A percentile compares a stretch with the other conserved stretches of the same genome.
Conservation (phyloP, 2,113 vertebrate genomes). For the Hyaena hyaena region DNA sequence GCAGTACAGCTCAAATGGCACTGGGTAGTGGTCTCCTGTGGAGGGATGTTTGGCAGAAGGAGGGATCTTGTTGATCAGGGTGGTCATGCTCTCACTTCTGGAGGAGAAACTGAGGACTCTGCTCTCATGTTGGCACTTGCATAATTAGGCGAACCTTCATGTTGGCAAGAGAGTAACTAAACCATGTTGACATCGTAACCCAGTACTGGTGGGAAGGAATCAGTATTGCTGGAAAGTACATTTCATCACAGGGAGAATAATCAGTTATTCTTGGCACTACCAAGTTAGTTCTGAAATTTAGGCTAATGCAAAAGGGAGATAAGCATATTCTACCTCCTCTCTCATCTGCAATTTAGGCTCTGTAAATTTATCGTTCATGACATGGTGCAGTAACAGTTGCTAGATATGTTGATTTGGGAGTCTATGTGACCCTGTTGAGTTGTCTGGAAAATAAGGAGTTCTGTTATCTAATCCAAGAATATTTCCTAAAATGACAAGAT, state of each 20-base stretch:
- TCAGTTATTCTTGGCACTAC: constrained; percentile 72
- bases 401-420: neutral
- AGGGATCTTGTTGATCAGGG: constrained; percentile 39
- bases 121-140: constrained; percentile 31
- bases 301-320: constrained; percentile 55
- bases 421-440: neutral
- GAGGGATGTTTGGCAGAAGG: constrained; percentile 44
- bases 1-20: constrained; percentile 20
- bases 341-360: neutral
- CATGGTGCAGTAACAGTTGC: neutral
- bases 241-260: constrained; percentile 63
- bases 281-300: constrained; percentile 43
- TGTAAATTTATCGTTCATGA: neutral
- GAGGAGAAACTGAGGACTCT: constrained; percentile 35
- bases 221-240: constrained; percentile 43
- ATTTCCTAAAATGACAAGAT: constrained; percentile 51
- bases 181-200: neutral
- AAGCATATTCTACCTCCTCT: neutral
- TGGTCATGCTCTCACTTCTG: constrained; percentile 44
- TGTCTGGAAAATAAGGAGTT: constrained; percentile 44
- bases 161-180: constrained; percentile 30
- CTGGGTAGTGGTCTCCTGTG: constrained; percentile 15
- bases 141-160: constrained; percentile 34
- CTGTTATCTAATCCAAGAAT: constrained; percentile 4
- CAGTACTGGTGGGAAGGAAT: constrained; percentile 57